These are phyloP conservation scores for Crotalus horridus DNA, from an alignment of 2,113 vertebrate genomes.

Conservation along the genomic window DNA sequence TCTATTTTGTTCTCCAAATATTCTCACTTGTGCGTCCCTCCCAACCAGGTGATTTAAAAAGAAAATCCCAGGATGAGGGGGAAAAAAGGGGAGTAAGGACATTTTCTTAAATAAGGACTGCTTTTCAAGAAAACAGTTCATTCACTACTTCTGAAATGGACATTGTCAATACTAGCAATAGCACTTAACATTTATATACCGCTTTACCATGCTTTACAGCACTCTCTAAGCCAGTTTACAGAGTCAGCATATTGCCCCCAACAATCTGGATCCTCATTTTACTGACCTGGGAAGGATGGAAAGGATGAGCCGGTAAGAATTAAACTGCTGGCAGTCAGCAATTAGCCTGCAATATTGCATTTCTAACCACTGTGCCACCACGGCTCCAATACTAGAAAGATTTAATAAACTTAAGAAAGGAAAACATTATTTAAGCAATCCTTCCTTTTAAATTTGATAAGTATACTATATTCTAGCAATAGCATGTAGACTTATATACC, in stretches of 20 bases:
- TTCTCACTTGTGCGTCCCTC: too few relatives aligned
- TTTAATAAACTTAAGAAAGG: neutral
- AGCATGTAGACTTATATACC: neutral
- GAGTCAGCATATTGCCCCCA: neutral
- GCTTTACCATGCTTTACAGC: neutral
- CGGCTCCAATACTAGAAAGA: neutral
- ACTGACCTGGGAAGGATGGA: neutral
- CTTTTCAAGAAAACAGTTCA: too few relatives aligned
- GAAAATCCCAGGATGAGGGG: too few relatives aligned
- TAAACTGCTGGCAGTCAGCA: neutral
- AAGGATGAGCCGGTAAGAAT: neutral
- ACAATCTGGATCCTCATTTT: neutral
- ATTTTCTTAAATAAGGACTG: too few relatives aligned
- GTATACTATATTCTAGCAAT: neutral
- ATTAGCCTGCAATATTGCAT: neutral
- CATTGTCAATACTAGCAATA: too few relatives aligned
- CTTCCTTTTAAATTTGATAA: neutral
- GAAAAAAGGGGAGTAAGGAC: too few relatives aligned
- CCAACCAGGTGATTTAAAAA: too few relatives aligned
- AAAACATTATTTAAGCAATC: neutral
- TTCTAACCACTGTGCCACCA: neutral
- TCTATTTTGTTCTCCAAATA: too few relatives aligned
- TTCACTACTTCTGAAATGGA: too few relatives aligned
- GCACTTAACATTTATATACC: too few relatives aligned
- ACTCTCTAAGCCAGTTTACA: neutral